Evolutionary conservation across 2,888 invertebrate species (phyloP).

Genomic region (Dynastes hyllus): DNA sequence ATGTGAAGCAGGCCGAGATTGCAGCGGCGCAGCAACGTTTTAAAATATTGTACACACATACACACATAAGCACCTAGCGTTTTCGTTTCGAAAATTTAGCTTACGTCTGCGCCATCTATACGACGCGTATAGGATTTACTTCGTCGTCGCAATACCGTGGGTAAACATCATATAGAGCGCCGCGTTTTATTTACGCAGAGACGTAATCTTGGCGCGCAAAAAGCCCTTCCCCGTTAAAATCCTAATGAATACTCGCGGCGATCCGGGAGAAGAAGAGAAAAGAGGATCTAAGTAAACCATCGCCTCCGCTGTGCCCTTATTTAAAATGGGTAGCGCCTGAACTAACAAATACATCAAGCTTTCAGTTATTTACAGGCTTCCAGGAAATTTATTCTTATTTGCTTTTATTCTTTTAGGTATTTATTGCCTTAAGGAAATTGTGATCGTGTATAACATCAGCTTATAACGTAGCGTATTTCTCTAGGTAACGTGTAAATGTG

Average conservation of each 20-base stretch:
- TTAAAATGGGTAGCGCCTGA: slow-evolving; percentile 61
- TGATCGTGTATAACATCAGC: slow-evolving; percentile 16
- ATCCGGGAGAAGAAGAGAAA: slow-evolving; percentile 44
- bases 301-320: slow-evolving; percentile 52
- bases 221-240: slow-evolving; percentile 48
- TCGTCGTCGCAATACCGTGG: slow-evolving; percentile 25
- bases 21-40: slow-evolving; percentile 54
- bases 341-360: slow-evolving; percentile 63
- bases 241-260: slow-evolving; percentile 52
- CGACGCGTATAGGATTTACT: slow-evolving; percentile 25
- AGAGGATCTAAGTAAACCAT: slow-evolving; percentile 55
- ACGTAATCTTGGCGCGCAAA: slow-evolving; percentile 39
- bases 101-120: slow-evolving; percentile 9
- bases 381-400: slow-evolving; percentile 57
- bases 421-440: slow-evolving; percentile 53
- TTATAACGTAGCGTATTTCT: neutral
- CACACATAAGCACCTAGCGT: slow-evolving; percentile 38
- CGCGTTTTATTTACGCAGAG: slow-evolving; percentile 43
- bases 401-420: slow-evolving; percentile 58
- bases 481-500: neutral
- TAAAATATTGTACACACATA: slow-evolving; percentile 49
- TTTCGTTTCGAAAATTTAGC: slow-evolving; percentile 37
- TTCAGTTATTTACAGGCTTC: slow-evolving; percentile 58
- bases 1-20: slow-evolving; percentile 56
- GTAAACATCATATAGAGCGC: slow-evolving; percentile 7